A percentile compares a stretch with the other conserved stretches of the same genome.
Conservation (phyloP, 2,113 vertebrate species). For the Zapornia atra region DNA sequence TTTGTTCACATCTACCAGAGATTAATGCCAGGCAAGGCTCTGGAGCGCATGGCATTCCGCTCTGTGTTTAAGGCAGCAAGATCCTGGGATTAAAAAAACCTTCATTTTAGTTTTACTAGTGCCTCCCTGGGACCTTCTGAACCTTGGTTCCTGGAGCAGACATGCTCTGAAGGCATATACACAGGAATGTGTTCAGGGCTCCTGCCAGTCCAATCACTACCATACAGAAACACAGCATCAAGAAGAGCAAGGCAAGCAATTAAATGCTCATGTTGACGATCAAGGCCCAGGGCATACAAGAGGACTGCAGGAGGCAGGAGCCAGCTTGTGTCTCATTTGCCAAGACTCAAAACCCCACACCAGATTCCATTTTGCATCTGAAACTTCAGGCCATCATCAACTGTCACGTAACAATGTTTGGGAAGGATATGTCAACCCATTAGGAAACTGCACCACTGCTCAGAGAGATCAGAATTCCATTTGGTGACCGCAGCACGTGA, state of each 20-base stretch:
- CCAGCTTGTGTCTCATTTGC: too few species aligned
- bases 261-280: accelerated
- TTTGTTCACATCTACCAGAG: not conserved
- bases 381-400: not conserved
- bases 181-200: not conserved
- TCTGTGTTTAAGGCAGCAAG: not conserved
- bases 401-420: not conserved
- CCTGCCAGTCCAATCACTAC: not conserved
- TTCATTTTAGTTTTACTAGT: not conserved
- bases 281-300: not conserved
- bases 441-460: not conserved
- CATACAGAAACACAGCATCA: not conserved
- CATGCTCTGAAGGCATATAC: accelerated
- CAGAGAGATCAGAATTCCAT: not conserved
- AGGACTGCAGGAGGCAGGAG: too few species aligned
- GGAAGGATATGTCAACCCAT: not conserved
- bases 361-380: too few species aligned
- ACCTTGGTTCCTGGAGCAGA: not conserved
- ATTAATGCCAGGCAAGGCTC: not conserved
- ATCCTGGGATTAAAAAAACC: not conserved
- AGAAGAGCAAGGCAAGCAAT: not conserved
- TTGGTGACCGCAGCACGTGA: not conserved
- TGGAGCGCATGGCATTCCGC: not conserved
- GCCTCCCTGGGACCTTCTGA: not conserved
- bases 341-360: too few species aligned